A percentile compares a stretch with the other conserved stretches of the same genome.
Conservation (phyloP, 2,888 invertebrate genomes). For the Zhuqinia jingwanae region DNA sequence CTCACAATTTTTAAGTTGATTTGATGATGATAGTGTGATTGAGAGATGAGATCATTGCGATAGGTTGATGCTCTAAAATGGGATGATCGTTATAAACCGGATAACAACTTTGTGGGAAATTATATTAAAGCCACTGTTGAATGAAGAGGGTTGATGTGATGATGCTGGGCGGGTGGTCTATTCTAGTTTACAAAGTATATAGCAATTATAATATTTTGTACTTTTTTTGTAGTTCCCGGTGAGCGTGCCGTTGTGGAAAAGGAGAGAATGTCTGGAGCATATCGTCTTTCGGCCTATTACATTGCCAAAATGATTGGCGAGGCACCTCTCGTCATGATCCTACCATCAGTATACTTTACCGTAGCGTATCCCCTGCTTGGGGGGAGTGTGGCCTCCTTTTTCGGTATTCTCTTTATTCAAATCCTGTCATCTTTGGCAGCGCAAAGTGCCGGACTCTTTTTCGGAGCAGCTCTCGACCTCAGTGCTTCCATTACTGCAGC, state of each 20-base stretch:
- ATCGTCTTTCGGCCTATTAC: slow-evolving; percentile 88
- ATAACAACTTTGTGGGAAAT: slow-evolving; percentile 6
- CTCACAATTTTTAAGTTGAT: too few species aligned
- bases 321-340: slow-evolving; percentile 87
- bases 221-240: slow-evolving; percentile 85
- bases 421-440: slow-evolving; percentile 78
- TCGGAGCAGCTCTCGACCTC: slow-evolving; percentile 89
- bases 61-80: slow-evolving; percentile 8
- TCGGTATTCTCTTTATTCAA: slow-evolving; percentile 85
- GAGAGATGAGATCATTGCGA: not conserved
- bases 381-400: slow-evolving; percentile 85
- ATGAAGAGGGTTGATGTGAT: too few species aligned
- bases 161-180: not conserved
- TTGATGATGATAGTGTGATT: too few species aligned
- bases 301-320: slow-evolving; percentile 91
- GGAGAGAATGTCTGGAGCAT: slow-evolving; percentile 89
- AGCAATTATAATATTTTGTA: slow-evolving; percentile 2
- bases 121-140: too few species aligned
- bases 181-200: not conserved
- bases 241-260: slow-evolving; percentile 91
- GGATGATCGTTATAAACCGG: slow-evolving; percentile 19
- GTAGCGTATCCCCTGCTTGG: slow-evolving; percentile 90
- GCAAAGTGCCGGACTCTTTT: slow-evolving; percentile 88
- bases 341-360: slow-evolving; percentile 88
- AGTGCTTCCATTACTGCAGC: slow-evolving; percentile 89